Percentiles rank a stretch among this genome's conserved stretches.
phyloP scores from a whole-genome alignment of 1,140 invertebrate species.

The Pseudomyrmex flavicornis region DNA sequence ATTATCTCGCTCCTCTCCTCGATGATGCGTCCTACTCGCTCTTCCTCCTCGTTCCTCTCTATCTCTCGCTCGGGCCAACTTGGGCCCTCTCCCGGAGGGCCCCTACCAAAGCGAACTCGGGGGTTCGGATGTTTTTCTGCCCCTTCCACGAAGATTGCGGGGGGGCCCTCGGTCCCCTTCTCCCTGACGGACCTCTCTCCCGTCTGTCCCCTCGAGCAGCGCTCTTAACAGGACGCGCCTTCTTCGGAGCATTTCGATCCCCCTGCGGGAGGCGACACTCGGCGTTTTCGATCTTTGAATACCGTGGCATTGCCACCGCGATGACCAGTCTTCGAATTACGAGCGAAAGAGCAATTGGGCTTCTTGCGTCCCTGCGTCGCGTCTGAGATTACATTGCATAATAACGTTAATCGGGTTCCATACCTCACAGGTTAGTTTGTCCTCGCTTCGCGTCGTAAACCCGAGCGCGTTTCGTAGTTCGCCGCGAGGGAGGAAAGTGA shows the following conservation, averaged over 20 bases:
- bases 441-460: conserved; percentile 24
- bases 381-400: conserved; percentile 27
- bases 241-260: conserved; percentile 75
- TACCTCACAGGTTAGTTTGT: conserved; percentile 31
- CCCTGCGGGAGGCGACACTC: conserved; percentile 75
- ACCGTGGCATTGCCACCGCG: conserved; percentile 77
- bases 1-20: conserved; percentile 36
- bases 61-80: conserved; percentile 21
- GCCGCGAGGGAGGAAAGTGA: conserved; percentile 48
- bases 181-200: conserved; percentile 45
- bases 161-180: conserved; percentile 65
- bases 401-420: neutral
- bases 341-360: conserved; percentile 75
- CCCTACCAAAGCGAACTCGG: conserved; percentile 54
- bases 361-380: neutral
- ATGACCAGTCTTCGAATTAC: conserved; percentile 83
- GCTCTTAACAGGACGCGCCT: conserved; percentile 65
- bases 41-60: conserved; percentile 10
- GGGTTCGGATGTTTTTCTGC: conserved; percentile 59
- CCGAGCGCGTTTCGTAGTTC: conserved; percentile 11
- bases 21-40: neutral
- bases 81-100: conserved; percentile 54
- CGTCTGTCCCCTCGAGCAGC: conserved; percentile 31
- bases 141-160: conserved; percentile 60
- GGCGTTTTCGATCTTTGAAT: conserved; percentile 82